phyloP scores from a whole-genome alignment of 2,113 vertebrate species.

The Zingel zingel region DNA sequence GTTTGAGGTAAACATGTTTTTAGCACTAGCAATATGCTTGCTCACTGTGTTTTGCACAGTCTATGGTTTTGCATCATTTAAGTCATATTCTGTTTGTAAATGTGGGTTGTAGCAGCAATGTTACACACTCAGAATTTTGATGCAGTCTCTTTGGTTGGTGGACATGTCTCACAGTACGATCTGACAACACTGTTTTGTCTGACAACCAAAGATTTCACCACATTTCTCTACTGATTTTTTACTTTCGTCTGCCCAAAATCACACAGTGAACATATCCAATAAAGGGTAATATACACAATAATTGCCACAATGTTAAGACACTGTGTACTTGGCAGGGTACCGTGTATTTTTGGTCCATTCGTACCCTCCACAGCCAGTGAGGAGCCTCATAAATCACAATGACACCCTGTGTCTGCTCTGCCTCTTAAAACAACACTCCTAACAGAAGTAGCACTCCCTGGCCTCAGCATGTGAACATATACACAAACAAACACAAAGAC shows the following conservation, averaged over 20 bases:
- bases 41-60: not conserved
- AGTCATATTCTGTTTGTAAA: not conserved
- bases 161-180: not conserved
- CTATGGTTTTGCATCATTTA: not conserved
- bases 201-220: not conserved
- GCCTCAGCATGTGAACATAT: constrained; percentile 26
- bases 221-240: not conserved
- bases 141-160: not conserved
- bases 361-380: constrained; percentile 38
- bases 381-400: constrained; percentile 70
- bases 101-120: not conserved
- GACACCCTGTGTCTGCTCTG: constrained; percentile 49
- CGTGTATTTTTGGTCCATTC: constrained; percentile 43
- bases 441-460: constrained; percentile 20
- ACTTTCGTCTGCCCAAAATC: not conserved
- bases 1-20: constrained; percentile 3
- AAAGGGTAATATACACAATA: constrained; percentile 7
- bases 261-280: constrained; percentile 5
- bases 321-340: constrained; percentile 18
- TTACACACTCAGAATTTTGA: not conserved
- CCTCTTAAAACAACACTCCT: constrained; percentile 63
- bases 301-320: constrained; percentile 14
- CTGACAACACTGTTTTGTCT: too few relatives aligned
- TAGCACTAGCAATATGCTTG: not conserved
- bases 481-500: constrained; percentile 15